Percentiles rank a stretch among this genome's conserved stretches.
These are phyloP conservation scores for Oreotrochilus melanogaster DNA, from an alignment of 2,113 vertebrate species.

Conservation along the genomic window DNA sequence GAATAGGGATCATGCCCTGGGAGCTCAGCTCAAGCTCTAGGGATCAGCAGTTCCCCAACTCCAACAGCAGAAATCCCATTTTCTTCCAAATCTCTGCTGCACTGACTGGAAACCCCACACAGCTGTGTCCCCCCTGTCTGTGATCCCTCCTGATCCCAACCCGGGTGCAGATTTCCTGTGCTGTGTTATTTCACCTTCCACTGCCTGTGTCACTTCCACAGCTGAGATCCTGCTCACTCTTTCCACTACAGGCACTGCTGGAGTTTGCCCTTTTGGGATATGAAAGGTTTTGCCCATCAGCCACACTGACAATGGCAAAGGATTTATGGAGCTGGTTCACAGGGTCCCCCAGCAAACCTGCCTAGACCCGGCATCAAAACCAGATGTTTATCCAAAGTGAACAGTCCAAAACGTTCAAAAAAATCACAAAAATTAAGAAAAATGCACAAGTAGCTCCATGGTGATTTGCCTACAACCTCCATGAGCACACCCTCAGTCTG, in stretches of 20 bases:
- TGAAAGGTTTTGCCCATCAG: neutral
- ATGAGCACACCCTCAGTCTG: neutral
- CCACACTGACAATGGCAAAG: neutral
- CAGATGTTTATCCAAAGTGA: neutral
- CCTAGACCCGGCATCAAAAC: no score
- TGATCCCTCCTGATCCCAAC: neutral
- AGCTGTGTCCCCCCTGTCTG: no score
- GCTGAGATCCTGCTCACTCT: neutral
- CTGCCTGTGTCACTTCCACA: neutral
- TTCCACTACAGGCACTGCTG: neutral
- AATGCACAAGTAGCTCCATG: neutral
- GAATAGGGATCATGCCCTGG: fast-evolving
- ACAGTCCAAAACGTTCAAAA: neutral
- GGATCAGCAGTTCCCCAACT: neutral
- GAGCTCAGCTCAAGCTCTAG: neutral
- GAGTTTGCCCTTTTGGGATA: neutral
- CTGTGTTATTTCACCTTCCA: neutral
- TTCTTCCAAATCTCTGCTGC: neutral
- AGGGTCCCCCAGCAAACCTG: neutral
- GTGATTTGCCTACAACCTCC: neutral
- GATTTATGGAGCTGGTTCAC: neutral
- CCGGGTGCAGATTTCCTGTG: neutral
- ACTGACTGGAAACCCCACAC: neutral
- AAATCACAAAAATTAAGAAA: neutral
- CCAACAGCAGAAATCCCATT: no score